phyloP scores from a whole-genome alignment of 2,888 invertebrate species.

The Trissolcus brochymenae region DNA sequence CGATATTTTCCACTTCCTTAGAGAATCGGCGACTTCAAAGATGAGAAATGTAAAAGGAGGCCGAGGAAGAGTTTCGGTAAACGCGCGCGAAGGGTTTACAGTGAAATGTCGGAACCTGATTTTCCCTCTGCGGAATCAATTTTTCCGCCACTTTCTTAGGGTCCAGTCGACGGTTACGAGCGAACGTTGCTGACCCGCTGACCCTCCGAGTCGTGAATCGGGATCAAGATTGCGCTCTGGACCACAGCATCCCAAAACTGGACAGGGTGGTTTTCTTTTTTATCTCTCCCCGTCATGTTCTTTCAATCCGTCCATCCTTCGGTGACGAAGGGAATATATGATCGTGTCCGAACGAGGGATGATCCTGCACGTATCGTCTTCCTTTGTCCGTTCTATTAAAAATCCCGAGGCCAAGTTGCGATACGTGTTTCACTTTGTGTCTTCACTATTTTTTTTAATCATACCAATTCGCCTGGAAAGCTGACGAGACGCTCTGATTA shows the following conservation, averaged over 20 bases:
- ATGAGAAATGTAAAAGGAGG: neutral
- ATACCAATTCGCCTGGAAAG: constrained; percentile 34
- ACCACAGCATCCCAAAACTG: constrained; percentile 70
- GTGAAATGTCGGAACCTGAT: constrained; percentile 28
- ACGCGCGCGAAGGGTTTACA: constrained; percentile 21
- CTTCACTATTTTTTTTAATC: constrained; percentile 27
- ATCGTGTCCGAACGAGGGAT: constrained; percentile 60
- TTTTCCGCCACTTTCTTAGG: constrained; percentile 30
- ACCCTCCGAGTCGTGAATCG: constrained; percentile 42
- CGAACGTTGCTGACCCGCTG: constrained; percentile 57
- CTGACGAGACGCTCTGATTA: constrained; percentile 30
- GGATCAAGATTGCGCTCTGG: constrained; percentile 66
- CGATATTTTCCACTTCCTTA: constrained; percentile 11
- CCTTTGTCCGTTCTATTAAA: constrained; percentile 33
- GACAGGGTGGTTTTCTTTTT: constrained; percentile 63
- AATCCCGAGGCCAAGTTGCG: constrained; percentile 13
- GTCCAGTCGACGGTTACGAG: constrained; percentile 43
- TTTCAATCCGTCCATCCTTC: constrained; percentile 15
- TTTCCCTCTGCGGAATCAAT: constrained; percentile 40
- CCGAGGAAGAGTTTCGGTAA: neutral
- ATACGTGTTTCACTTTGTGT: constrained; percentile 23
- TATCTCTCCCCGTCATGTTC: constrained; percentile 8
- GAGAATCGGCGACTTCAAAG: constrained; percentile 2
- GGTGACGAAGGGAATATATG: constrained; percentile 55
- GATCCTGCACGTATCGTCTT: constrained; percentile 56